phyloP scores from a whole-genome alignment of 2,888 invertebrate species.

The Hyposoter dolosus region DNA sequence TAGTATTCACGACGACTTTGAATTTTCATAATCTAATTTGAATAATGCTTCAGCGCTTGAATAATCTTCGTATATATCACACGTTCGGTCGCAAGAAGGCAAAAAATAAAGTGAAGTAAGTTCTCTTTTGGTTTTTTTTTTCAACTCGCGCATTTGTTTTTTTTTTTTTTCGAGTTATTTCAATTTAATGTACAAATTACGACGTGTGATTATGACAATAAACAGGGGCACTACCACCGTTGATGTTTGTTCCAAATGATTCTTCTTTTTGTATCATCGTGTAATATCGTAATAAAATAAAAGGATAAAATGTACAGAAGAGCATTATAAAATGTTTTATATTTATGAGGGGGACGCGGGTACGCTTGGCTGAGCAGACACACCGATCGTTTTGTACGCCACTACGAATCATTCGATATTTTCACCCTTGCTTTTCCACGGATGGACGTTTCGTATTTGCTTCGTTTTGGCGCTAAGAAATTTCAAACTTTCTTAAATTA shows the following conservation, averaged over 20 bases:
- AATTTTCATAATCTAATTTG: conserved; percentile 69
- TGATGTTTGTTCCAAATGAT: conserved; percentile 64
- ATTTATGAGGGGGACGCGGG: conserved; percentile 78
- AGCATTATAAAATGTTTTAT: conserved; percentile 80
- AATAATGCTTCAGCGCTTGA: conserved; percentile 72
- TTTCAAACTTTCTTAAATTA: background rate
- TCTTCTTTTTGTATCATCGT: conserved; percentile 72
- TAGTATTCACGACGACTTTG: conserved; percentile 66
- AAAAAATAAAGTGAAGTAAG: conserved; percentile 21
- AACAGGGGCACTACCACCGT: conserved; percentile 70
- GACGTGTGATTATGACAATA: conserved; percentile 72
- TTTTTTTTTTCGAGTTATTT: conserved; percentile 49
- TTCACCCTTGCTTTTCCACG: conserved; percentile 8
- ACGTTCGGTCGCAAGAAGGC: conserved; percentile 50
- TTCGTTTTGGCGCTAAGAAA: background rate
- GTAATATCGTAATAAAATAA: conserved; percentile 80
- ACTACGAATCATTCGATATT: conserved; percentile 4
- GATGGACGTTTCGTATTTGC: background rate
- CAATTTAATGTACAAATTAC: conserved; percentile 75
- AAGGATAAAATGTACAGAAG: conserved; percentile 84
- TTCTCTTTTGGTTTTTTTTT: background rate
- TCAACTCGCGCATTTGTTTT: conserved; percentile 8
- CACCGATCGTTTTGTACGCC: conserved; percentile 66
- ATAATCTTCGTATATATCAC: conserved; percentile 63
- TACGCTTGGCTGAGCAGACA: conserved; percentile 80